These are phyloP conservation scores for Stichopus chloronotus DNA, from an alignment of 35 echinoderm and acorn worm genomes.

Conservation along the genomic window DNA sequence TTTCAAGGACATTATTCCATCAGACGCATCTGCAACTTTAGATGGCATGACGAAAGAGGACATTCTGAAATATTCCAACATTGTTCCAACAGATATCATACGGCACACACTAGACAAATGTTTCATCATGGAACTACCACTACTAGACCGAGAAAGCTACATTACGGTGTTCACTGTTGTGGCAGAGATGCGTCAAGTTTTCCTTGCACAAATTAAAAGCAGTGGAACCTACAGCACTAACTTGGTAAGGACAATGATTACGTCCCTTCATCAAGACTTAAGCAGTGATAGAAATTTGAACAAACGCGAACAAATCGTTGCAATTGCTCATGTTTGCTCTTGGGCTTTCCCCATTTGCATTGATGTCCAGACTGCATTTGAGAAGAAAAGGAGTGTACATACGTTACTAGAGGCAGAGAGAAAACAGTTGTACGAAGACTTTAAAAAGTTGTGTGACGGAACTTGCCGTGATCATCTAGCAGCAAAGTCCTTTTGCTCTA, in stretches of 20 bases:
- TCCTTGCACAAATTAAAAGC: constrained; percentile 29
- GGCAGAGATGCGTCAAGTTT: background rate
- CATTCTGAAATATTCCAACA: background rate
- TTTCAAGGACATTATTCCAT: background rate
- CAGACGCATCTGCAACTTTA: background rate
- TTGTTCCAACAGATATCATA: background rate
- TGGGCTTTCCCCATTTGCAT: constrained; percentile 31
- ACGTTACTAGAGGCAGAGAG: constrained; percentile 27
- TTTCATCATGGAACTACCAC: constrained; percentile 4
- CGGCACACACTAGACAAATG: constrained; percentile 10
- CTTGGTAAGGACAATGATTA: background rate
- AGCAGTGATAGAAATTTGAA: background rate
- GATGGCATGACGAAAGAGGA: background rate
- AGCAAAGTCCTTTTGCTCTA: constrained; percentile 11
- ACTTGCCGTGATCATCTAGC: constrained; percentile 25
- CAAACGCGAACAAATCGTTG: background rate
- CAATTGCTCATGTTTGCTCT: constrained; percentile 36
- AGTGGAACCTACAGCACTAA: background rate
- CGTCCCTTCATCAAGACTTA: background rate
- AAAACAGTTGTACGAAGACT: background rate
- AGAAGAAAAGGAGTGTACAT: constrained; percentile 29
- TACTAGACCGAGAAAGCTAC: background rate
- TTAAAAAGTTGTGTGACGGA: constrained; percentile 28
- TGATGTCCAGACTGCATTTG: background rate
- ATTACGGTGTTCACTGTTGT: constrained; percentile 7